These are phyloP conservation scores for Euwallacea fornicatus DNA, from an alignment of 1,140 invertebrate genomes.

Conservation along the genomic window DNA sequence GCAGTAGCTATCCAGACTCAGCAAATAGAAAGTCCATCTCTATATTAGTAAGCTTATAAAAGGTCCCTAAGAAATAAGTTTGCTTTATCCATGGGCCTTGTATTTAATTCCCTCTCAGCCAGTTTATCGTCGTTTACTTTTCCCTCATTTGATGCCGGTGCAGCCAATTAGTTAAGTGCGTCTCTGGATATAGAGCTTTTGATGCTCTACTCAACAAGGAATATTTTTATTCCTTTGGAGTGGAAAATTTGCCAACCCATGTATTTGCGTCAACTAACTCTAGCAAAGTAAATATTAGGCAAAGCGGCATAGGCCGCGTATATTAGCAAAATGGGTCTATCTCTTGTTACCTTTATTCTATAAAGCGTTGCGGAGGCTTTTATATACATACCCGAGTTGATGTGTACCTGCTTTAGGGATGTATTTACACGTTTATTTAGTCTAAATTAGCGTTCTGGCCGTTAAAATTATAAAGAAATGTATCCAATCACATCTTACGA, in stretches of 20 bases:
- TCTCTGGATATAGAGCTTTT: conserved; percentile 38
- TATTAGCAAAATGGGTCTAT: conserved; percentile 49
- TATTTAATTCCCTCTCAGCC: conserved; percentile 29
- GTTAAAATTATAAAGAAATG: too few relatives aligned
- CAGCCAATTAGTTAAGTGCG: conserved; percentile 37
- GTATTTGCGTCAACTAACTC: conserved; percentile 51
- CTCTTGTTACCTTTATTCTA: conserved; percentile 26
- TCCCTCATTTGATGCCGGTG: conserved; percentile 16
- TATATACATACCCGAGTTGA: neutral
- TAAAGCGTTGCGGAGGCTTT: conserved; percentile 17
- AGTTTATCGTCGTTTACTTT: conserved; percentile 30
- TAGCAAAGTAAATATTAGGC: conserved; percentile 50
- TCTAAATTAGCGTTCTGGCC: too few relatives aligned
- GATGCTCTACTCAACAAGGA: conserved; percentile 43
- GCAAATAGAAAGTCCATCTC: neutral
- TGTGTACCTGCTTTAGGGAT: neutral
- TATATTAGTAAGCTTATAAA: neutral
- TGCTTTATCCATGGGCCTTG: conserved; percentile 28
- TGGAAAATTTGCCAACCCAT: conserved; percentile 49
- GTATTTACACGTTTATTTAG: conserved; percentile 8
- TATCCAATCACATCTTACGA: too few relatives aligned
- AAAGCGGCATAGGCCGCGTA: conserved; percentile 42
- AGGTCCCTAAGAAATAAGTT: conserved; percentile 27
- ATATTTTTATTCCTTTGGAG: conserved; percentile 47
- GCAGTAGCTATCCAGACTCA: too few relatives aligned